Evolutionary conservation across 2,113 vertebrate genomes (phyloP), one percentile per base, ranked within the genome.

Genomic region (Nibea albiflora): DNA sequence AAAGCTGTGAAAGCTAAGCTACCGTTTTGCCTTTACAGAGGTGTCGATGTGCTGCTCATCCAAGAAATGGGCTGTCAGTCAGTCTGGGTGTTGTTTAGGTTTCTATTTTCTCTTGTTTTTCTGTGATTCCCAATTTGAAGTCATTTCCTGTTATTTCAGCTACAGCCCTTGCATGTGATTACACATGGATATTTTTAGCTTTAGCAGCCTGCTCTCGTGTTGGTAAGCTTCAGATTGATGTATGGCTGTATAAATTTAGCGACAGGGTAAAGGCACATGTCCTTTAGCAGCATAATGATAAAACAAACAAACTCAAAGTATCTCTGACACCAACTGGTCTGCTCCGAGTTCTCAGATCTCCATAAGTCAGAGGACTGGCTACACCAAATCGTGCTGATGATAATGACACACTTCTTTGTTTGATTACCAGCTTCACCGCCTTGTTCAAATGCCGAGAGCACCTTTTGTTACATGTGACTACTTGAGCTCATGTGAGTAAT

Each of bases 1-100:
- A 12, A 26, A 26, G 7, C 28, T 73, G 35, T 61, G 54, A 65
- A 9, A 24, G 44, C 57, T 44, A 7, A 56, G 49, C 50, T 10
- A 19, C 56, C 47, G 20, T 56, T 52, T 35, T 42, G 35, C 42
- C 10, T 54, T 57, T 46, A 19, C 28, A 26, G n/a, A 78, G 64
- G 64, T 52, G 76, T 70, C 63, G 22, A 49, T 73, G 53, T 26
- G 22, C 44, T 5, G 17, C 28, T n/a, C 47, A 22, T 67, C 46
- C 53, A 64, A 26, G 20, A 79, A 22, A 72, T 76, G 35, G 20
- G 35, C 56, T 85, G 73, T 81, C 78, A 75, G 9, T 88, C 64
- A 78, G 16, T 22, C 16, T 17, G n/a, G 57, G 50, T 10, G 11
- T 4, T 17, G 22, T 49, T 46, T 24, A 24, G 24, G 22, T 26